A percentile compares a stretch with the other conserved stretches of the same genome.
These are phyloP conservation scores for Xylocopa sonorina DNA, from an alignment of 1,140 invertebrate species.

Conservation along the genomic window DNA sequence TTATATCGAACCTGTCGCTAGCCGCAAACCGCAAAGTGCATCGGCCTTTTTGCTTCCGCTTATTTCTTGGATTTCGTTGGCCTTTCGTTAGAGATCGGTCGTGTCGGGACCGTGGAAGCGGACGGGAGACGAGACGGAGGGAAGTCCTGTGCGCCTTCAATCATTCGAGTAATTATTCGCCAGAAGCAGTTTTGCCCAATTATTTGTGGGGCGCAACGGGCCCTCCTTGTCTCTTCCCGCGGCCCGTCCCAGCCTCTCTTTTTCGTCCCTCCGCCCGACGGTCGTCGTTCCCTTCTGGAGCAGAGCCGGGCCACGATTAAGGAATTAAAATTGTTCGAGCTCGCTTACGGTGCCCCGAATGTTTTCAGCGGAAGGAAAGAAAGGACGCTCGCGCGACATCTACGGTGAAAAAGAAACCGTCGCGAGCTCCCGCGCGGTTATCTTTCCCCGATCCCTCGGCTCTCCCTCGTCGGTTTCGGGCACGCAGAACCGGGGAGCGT, in stretches of 20 bases:
- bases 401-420: not conserved
- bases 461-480: slow-evolving; percentile 1
- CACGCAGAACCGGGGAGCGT: too few relatives aligned
- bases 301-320: slow-evolving; percentile 65
- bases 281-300: slow-evolving; percentile 43
- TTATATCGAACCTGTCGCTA: slow-evolving; percentile 47
- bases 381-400: slow-evolving; percentile 37
- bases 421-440: not conserved
- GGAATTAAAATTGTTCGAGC: slow-evolving; percentile 75
- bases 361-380: slow-evolving; percentile 54
- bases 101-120: not conserved
- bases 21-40: slow-evolving; percentile 40
- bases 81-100: slow-evolving; percentile 54
- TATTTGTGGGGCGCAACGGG: slow-evolving; percentile 62
- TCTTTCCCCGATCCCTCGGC: slow-evolving; percentile 12
- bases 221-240: slow-evolving; percentile 8
- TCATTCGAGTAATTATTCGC: slow-evolving; percentile 69
- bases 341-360: slow-evolving; percentile 50
- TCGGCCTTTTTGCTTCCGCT: slow-evolving; percentile 58
- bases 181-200: slow-evolving; percentile 69
- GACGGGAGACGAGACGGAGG: not conserved
- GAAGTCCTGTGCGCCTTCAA: slow-evolving; percentile 48
- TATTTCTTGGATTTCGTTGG: slow-evolving; percentile 65
- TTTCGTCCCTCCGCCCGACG: not conserved
- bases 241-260: not conserved